Conservation (phyloP, 2,797 vertebrate genomes). For the Oreortyx pictus region DNA sequence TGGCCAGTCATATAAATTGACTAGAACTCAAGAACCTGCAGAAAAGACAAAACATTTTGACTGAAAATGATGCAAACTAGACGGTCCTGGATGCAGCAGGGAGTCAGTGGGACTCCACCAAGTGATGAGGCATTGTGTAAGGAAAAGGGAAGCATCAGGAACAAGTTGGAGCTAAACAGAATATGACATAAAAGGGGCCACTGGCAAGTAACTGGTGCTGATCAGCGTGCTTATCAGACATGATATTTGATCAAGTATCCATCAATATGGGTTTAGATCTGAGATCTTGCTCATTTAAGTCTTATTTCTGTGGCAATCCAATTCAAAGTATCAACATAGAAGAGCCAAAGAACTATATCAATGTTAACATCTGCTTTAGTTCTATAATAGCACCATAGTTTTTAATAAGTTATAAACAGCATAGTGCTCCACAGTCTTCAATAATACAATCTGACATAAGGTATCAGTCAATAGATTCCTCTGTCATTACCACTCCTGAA, state of each 20-base stretch:
- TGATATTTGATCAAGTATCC: neutral
- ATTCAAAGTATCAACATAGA: neutral
- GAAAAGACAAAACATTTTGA: neutral
- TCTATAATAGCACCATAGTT: neutral
- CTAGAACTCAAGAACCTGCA: neutral
- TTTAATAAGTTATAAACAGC: neutral
- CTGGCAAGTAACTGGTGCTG: neutral
- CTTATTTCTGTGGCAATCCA: neutral
- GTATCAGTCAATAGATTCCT: neutral
- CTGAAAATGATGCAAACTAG: neutral
- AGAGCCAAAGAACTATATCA: neutral
- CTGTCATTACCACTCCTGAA: neutral
- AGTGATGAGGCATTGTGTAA: neutral
- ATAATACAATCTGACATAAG: neutral
- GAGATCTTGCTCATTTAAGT: neutral
- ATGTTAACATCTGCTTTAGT: neutral
- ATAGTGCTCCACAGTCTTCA: neutral
- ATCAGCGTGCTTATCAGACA: neutral
- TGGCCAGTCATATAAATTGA: neutral
- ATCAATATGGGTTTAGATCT: neutral
- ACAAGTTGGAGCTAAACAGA: neutral
- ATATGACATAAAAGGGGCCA: fast-evolving
- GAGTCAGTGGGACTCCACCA: neutral
- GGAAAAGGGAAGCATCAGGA: neutral
- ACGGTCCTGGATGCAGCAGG: neutral